Evolutionary conservation across 2,888 invertebrate genomes (phyloP), one percentile per base, ranked within the genome.

Genomic region (Ptychoptera albimana): DNA sequence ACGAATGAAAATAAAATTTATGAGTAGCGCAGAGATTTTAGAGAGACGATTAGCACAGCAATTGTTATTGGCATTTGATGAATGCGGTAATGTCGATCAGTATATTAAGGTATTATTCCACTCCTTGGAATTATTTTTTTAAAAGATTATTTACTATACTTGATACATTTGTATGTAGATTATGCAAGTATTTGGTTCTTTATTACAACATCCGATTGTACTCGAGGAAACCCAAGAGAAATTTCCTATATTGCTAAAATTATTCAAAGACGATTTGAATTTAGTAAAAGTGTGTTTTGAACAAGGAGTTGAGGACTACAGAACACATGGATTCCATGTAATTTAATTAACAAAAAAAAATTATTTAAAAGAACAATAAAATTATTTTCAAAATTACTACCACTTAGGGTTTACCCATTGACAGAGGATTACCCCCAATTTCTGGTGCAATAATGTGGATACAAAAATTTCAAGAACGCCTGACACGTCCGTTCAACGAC

Each of bases 391-490:
- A 12, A 2, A n/a, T 13, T 5, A 36, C 5, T n/a, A 55, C 54
- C 35, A 45, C 54, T 14, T 34, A 51, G 8, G 50, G 49, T 0
- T 32, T 60, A 15, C 54, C 59, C 1, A 36, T 51, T 29, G 56
- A 61, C 35, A 50, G 51, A 29, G 82, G 60, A 82, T 88, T 38
- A 77, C 81, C 45, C 71, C 55, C 59, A 13, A 51, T 86, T 2
- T 75, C 83, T 14, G 86, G 87, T 1, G 68, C 75, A 46, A 60
- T 89, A 37, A 75, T 79, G 62, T 85, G 84, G 79, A 60, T 87
- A 4, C 64, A 75, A 54, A 85, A 87, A 60, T 61, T 84, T 42
- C 69, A 72, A 43, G 63, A 65, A 39, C 66, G 81, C 46, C 69
- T 77, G 8, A 60, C 66, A 41, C 57, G 57, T 44, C 76, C 79